phyloP scores from a whole-genome alignment of 30 jellyfish, hydroid and myxozoan species.

The Hydractinia echinata region DNA sequence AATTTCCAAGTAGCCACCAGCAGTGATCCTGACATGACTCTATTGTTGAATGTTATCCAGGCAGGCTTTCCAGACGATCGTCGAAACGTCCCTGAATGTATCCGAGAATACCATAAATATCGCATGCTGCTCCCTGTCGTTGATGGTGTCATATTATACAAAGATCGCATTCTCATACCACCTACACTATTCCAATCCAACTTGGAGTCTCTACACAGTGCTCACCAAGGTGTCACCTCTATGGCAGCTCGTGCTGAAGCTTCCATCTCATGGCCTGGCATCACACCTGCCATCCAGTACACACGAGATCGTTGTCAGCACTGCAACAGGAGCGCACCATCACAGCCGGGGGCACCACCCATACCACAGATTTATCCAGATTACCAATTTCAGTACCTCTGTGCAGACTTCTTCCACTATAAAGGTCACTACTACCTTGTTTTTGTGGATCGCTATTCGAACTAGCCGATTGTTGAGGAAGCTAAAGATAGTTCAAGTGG shows the following conservation, averaged over 20 bases:
- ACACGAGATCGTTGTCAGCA: not conserved
- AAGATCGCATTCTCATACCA: slow-evolving; percentile 13
- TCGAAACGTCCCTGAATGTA: no score
- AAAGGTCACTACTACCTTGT: slow-evolving; percentile 1
- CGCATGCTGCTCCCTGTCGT: not conserved
- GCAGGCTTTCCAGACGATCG: no score
- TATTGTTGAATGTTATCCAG: no score
- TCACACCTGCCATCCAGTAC: no score
- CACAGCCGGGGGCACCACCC: slow-evolving; percentile 17
- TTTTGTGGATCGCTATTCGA: slow-evolving; percentile 3
- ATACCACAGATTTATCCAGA: no score
- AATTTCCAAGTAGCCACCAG: not conserved
- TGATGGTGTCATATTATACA: not conserved
- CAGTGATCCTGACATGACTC: no score
- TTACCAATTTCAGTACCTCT: not conserved
- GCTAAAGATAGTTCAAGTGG: not conserved
- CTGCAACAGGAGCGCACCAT: slow-evolving; percentile 6
- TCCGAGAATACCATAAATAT: not conserved
- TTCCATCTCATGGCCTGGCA: slow-evolving; percentile 12
- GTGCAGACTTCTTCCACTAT: not conserved
- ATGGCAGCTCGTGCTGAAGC: not conserved
- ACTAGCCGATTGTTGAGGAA: slow-evolving; percentile 8
- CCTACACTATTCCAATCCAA: not conserved
- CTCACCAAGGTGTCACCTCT: slow-evolving; percentile 25
- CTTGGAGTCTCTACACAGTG: not conserved